Percentiles rank a stretch among this genome's conserved stretches.
Conservation (phyloP, 2,113 vertebrate genomes). For the Erythrolamprus reginae region DNA sequence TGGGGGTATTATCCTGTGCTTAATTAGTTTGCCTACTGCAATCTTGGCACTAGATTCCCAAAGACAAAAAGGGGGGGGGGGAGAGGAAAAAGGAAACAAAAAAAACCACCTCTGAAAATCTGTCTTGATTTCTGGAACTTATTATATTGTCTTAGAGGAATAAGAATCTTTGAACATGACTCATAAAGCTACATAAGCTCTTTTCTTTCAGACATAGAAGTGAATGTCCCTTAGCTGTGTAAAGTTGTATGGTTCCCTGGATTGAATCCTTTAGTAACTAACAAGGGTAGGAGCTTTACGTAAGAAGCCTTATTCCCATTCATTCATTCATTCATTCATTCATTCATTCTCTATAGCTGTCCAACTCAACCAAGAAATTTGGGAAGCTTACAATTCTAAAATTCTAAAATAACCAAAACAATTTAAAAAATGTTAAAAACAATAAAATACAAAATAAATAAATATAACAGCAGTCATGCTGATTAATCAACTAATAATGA, state of each 20-base stretch:
- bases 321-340: background rate
- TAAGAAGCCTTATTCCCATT: background rate
- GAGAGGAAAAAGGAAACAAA: background rate
- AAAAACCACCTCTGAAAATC: background rate
- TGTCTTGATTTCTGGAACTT: background rate
- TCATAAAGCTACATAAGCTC: slow-evolving; percentile 5
- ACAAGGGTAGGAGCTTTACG: background rate
- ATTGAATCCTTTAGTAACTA: background rate
- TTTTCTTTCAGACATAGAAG: background rate
- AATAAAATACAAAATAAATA: background rate
- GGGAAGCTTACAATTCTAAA: background rate
- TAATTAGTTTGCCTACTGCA: background rate
- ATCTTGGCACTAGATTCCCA: background rate
- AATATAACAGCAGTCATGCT: background rate
- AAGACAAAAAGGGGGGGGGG: background rate
- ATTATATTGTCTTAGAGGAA: slow-evolving; percentile 16
- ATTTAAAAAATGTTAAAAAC: background rate
- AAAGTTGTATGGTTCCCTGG: background rate
- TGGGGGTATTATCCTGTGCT: background rate
- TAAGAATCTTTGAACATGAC: slow-evolving; percentile 1
- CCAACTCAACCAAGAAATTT: background rate
- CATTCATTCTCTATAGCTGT: background rate
- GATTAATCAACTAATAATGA: background rate
- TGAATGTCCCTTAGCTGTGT: background rate
- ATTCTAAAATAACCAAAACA: background rate